Base-by-base conservation (phyloP, 1,140 invertebrate species). In the Meloidogyne floridensis region DNA sequence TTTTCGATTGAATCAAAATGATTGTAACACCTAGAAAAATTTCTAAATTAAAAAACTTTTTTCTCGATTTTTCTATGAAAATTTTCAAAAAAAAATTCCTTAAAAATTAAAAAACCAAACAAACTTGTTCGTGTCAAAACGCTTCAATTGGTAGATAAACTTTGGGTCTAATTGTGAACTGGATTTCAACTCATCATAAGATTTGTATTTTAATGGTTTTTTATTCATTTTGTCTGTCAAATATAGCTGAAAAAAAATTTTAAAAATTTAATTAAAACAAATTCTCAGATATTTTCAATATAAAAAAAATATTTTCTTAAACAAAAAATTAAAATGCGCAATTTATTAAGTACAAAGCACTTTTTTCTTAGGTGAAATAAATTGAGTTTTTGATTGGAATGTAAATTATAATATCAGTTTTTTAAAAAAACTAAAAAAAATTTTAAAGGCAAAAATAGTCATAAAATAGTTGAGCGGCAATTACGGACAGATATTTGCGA, bases 11-110 rank as follows among this genome's bases (percentile, higher is more conserved):
- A 20, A 10, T 5, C 42, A 47, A 79, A 72, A 8, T 79, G 43
- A 51, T 79, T 79, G 11, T 20, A 42, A 43, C 59, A 69, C 20
- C 77, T n/a, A n/a, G n/a, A n/a, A n/a, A n/a, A n/a, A n/a, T n/a
- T n/a, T n/a, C n/a, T n/a, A n/a, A n/a, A n/a, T n/a, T n/a, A n/a
- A n/a, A n/a, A n/a, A n/a, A n/a, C n/a, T n/a, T n/a, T n/a, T n/a
- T n/a, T n/a, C n/a, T n/a, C n/a, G n/a, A n/a, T n/a, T n/a, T n/a
- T n/a, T n/a, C n/a, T n/a, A n/a, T n/a, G n/a, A n/a, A n/a, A n/a
- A n/a, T n/a, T n/a, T n/a, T n/a, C n/a, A n/a, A n/a, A n/a, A n/a
- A n/a, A n/a, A n/a, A n/a, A n/a, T n/a, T n/a, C n/a, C n/a, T n/a
- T n/a, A n/a, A n/a, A n/a, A n/a, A 18, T 18, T 3, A 20, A 77